Evolutionary conservation across 2,113 vertebrate species (phyloP).

Genomic region (Salminus brasiliensis): DNA sequence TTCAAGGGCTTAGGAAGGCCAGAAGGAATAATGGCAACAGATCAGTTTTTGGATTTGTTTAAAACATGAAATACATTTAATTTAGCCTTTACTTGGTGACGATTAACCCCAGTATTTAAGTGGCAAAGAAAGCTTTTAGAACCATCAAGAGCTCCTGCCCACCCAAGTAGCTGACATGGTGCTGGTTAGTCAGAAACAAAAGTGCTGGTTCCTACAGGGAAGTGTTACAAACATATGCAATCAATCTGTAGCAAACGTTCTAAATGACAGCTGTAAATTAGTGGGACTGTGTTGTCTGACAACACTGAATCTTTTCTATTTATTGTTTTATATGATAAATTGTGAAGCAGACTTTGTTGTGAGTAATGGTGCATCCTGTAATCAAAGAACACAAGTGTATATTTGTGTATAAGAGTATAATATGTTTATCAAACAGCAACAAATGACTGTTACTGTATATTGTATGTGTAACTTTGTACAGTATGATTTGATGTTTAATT

Average conservation of each 20-base stretch:
- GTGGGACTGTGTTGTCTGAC: constrained; percentile 57
- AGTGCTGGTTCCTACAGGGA: constrained; percentile 62
- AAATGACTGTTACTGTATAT: constrained; percentile 76
- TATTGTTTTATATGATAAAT: constrained; percentile 69
- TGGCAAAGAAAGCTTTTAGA: constrained; percentile 1
- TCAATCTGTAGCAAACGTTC: constrained; percentile 55
- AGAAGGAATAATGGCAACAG: neutral
- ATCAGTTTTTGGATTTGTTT: neutral
- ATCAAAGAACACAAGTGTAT: constrained; percentile 78
- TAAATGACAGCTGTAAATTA: constrained; percentile 63
- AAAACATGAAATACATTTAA: neutral
- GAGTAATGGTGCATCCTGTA: constrained; percentile 70
- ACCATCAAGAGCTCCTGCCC: constrained; percentile 49
- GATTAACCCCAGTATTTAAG: neutral
- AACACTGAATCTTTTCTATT: constrained; percentile 69
- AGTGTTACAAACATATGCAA: constrained; percentile 68
- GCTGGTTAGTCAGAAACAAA: constrained; percentile 68
- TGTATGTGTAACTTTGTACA: constrained; percentile 82
- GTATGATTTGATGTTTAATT: constrained; percentile 73
- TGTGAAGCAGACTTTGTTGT: constrained; percentile 67
- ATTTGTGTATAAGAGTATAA: constrained; percentile 87
- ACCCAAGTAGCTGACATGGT: constrained; percentile 65
- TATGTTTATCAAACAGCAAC: constrained; percentile 76
- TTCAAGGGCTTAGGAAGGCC: neutral
- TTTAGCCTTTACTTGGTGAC: neutral